Base-by-base conservation (phyloP, 2,797 vertebrate species). In the Benthosema pterotum region DNA sequence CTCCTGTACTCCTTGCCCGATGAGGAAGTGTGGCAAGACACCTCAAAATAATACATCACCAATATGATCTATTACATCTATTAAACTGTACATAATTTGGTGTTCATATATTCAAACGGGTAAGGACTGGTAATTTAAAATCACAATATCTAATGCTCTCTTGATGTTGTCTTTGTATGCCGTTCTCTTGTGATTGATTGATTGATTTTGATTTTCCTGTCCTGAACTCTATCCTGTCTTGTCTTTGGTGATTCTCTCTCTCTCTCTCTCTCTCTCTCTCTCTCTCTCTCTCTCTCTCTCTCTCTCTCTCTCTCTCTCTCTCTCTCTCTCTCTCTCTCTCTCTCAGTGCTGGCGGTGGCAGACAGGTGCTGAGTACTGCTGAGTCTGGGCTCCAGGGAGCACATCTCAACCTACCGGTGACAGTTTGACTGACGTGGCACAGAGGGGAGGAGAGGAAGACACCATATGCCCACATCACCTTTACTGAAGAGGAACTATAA, bases 361-460 rank as follows among this genome's bases (percentile, higher is more conserved):
- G 86, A 89, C 86, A 88, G 85, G 88, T 91, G 90, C 88, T 91
- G 88, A 91, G 87, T 87, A 84, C 81, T 91, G 88, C 88, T 88
- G 88, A 89, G 80, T 85, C 79, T 80, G 84, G 83, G 78, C 87
- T 88, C 84, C 67, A 75, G 88, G 74, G 28, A 87, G 69, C 75
- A 87, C 83, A 80, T 59, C 84, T 87, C 80, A 69, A 86, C 83
- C 87, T 88, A 82, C 83, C 82, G 53, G 13, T 65, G 82, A 86
- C 82, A 67, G 83, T 70, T 90, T 89, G 88, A 88, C 84, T 72
- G 87, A 87, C 83, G 57, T 60, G 42, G 67, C 68, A 72, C 76
- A 67, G 14, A 55, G 63, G 70, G 67, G 67, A 46, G 62, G 71
- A 69, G 60, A 71, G 67, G 69, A 69, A 55, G 57, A 61, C 62